A percentile compares a stretch with the other conserved stretches of the same genome.
These are phyloP conservation scores for Psittacara wagleri DNA, from an alignment of 2,113 vertebrate species.

Conservation along the genomic window DNA sequence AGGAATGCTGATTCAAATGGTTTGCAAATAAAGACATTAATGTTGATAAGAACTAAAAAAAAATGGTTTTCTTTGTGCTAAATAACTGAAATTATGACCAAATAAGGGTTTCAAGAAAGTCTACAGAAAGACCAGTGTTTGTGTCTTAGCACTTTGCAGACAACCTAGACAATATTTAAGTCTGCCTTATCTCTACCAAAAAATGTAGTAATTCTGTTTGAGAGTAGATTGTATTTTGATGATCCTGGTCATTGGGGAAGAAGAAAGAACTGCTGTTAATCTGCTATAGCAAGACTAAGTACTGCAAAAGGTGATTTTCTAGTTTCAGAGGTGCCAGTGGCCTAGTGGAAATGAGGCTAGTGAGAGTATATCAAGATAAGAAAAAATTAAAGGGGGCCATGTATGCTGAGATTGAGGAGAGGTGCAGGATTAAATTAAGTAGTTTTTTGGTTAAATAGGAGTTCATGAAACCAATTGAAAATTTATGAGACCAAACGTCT, in stretches of 20 bases:
- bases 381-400: background rate
- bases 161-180: slow-evolving; percentile 17
- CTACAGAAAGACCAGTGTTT: slow-evolving; percentile 31
- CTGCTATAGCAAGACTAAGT: background rate
- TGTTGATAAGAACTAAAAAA: slow-evolving; percentile 35
- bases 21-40: slow-evolving; percentile 17
- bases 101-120: slow-evolving; percentile 42
- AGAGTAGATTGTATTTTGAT: slow-evolving; percentile 28
- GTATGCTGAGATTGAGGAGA: background rate
- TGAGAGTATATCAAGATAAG: background rate
- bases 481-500: background rate
- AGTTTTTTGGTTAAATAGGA: background rate
- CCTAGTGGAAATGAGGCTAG: background rate
- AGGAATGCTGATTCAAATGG: slow-evolving; percentile 47
- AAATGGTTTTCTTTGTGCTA: slow-evolving; percentile 45
- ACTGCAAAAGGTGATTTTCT: background rate
- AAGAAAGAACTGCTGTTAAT: background rate
- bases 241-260: background rate
- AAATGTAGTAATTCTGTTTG: background rate
- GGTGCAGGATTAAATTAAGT: background rate
- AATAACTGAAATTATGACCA: slow-evolving; percentile 42
- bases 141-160: background rate
- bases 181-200: slow-evolving; percentile 11
- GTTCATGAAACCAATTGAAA: background rate
- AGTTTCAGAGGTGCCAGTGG: background rate